Percentiles rank a stretch among this genome's conserved stretches.
These are phyloP conservation scores for Nebria ingens DNA, from an alignment of 1,140 invertebrate genomes.

Conservation along the genomic window DNA sequence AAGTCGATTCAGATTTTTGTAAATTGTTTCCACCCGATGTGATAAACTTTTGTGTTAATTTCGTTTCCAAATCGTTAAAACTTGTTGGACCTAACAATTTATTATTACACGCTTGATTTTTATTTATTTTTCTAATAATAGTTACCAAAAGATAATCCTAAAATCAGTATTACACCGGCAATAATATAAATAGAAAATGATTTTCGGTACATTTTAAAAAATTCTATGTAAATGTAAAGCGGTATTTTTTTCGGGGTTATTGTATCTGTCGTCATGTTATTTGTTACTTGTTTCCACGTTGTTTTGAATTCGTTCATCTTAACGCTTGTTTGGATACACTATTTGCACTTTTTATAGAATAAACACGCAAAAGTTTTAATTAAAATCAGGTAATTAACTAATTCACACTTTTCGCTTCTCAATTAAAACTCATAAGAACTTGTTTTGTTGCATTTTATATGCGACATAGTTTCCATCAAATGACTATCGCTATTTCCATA, in stretches of 20 bases:
- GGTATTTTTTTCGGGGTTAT: not conserved
- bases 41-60: not conserved
- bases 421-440: no score
- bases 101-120: no score
- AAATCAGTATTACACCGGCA: not conserved
- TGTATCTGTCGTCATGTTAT: not conserved
- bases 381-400: no score
- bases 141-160: not conserved
- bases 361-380: no score
- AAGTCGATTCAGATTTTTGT: not conserved
- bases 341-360: no score
- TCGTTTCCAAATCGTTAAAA: not conserved
- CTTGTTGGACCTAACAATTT: not conserved
- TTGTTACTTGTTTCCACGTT: not conserved
- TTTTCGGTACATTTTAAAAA: not conserved
- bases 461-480: no score
- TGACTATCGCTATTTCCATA: no score
- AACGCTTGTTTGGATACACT: no score
- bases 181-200: not conserved
- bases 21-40: not conserved
- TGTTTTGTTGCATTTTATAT: no score
- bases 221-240: not conserved
- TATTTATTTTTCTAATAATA: not conserved
- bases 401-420: no score
- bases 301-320: no score